Evolutionary conservation across 1,140 invertebrate species (phyloP), one percentile per base, ranked within the genome.

Genomic region (Calephelis virginiensis): DNA sequence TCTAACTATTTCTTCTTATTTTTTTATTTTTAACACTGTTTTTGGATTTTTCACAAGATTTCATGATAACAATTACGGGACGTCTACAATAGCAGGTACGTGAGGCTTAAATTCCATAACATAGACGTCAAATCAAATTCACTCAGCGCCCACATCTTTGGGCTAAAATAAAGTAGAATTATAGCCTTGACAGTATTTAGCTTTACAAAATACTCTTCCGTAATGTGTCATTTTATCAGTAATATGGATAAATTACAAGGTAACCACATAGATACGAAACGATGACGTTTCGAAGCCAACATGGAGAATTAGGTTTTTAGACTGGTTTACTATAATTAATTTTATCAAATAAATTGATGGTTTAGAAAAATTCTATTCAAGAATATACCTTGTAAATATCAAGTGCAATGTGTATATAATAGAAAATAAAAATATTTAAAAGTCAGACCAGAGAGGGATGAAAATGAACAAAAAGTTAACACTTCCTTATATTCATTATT

Each of bases 1-100:
- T 78, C 28, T 74, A 49, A 17, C 53, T 17, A 56, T 75, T 76
- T 78, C 73, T 73, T 76, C 70, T 66, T 68, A 69, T 67, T 64
- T 74, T 17, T 66, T 65, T 70, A 7, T 37, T 45, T 12, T 64
- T 56, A 56, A n/a, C 38, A 46, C 37, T 59, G 37, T 14, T 64
- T 64, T 56, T 59, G 53, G 49, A 53, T 64, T 49, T 56, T 38
- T 45, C 37, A 59, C 53, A 59, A 59, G 28, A 59, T 37, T 59
- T 28, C 37, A 59, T 17, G 12, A 11, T n/a, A 59, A 38, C 28
- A 6, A 38, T 28, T 59, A 28, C 10, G 5, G 53, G 28, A 38
- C 17, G 17, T 17, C 53, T 56, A 56, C 17, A 11, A 56, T 11
- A 37, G 28, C 53, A 56, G 53, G 53, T 56, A 28, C 17, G 53